Base-by-base conservation (phyloP, 23 tunicate genomes). In the Clavelina lepadiformis region DNA sequence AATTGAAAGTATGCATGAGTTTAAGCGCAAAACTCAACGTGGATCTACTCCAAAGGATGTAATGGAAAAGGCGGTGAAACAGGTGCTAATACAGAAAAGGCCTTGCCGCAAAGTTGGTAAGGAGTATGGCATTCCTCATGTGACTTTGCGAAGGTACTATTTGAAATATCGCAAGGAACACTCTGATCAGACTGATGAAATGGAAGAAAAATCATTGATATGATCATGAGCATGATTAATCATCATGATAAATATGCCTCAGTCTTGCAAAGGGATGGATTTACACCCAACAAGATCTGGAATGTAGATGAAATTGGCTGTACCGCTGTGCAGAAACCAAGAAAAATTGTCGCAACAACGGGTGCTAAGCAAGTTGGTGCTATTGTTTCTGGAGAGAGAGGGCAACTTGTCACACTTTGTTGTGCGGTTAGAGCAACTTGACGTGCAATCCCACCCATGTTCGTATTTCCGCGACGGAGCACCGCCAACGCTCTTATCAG, bases 291-390 rank as follows among this genome's bases (percentile, higher is more conserved):
- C 28, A 61, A 61, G 7, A 61, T 61, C 5, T 61, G 31, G 19
- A 61, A 61, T 45, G 8, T 61, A 8, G 67, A 61, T 29, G 67
- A 61, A 61, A 18, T 18, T 6, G 67, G 67, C 45, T 28, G 28
- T 21, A 61, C 67, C 28, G 29, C 67, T 25, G 45, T 21, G 45
- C 67, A 61, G 45, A 18, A 11, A 6, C 67, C 50, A 7, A 8
- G 31, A 6, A 28, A 45, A 8, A 19, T 61, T 21, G 46, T 61
- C 8, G 45, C 67, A 26, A 7, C 28, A 61, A 26, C 28, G 19
- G 67, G 67, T 13, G 49, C 15, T 11, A 41, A 41, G 15, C 45
- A 61, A 29, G 50, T 61, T 26, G 67, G 67, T 18, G 28, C 67
- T 25, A 61, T 61, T 18, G 31, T 31, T 25, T 61, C 46, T 13